A percentile compares a stretch with the other conserved stretches of the same genome.
Conservation (phyloP, 1,140 invertebrate genomes). For the Psilanteris sp. region DNA sequence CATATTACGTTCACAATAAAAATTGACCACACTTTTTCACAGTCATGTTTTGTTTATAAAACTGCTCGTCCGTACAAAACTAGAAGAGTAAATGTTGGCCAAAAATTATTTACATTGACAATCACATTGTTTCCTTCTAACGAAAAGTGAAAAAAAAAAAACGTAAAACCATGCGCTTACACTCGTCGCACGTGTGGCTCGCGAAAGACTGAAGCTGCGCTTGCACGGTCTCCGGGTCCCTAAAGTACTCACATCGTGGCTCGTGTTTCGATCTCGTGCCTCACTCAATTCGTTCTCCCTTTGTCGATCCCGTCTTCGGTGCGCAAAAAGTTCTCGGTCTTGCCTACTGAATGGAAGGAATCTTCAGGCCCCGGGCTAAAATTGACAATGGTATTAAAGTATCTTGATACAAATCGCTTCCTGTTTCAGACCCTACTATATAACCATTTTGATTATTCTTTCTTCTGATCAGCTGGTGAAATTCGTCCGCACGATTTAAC, state of each 20-base stretch:
- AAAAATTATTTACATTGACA: constrained; percentile 3
- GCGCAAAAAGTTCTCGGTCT: constrained; percentile 15
- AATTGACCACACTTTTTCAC: too few species aligned
- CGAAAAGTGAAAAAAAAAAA: too few species aligned
- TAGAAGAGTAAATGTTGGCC: too few species aligned
- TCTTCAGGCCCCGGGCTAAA: constrained; percentile 8
- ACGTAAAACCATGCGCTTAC: constrained; percentile 2
- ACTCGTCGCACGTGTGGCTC: constrained; percentile 38
- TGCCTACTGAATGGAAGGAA: constrained; percentile 19
- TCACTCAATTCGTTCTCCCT: constrained; percentile 23
- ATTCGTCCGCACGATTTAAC: too few species aligned
- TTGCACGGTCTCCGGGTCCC: constrained; percentile 6
- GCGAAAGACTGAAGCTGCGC: constrained; percentile 47
- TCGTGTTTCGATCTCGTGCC: constrained; percentile 21
- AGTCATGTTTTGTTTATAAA: too few species aligned
- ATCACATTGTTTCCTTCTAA: constrained; percentile 4
- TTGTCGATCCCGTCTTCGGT: constrained; percentile 9
- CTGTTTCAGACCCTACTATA: constrained; percentile 20
- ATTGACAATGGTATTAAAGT: constrained; percentile 7
- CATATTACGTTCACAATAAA: too few species aligned
- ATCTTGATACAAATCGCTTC: constrained; percentile 33
- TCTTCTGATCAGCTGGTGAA: neutral
- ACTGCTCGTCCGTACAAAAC: too few species aligned
- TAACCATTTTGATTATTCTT: constrained; percentile 8
- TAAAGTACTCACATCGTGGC: constrained; percentile 23